A percentile compares a stretch with the other conserved stretches of the same genome.
phyloP scores from a whole-genome alignment of 2,113 vertebrate genomes.

The Pomatorhinus ruficollis region DNA sequence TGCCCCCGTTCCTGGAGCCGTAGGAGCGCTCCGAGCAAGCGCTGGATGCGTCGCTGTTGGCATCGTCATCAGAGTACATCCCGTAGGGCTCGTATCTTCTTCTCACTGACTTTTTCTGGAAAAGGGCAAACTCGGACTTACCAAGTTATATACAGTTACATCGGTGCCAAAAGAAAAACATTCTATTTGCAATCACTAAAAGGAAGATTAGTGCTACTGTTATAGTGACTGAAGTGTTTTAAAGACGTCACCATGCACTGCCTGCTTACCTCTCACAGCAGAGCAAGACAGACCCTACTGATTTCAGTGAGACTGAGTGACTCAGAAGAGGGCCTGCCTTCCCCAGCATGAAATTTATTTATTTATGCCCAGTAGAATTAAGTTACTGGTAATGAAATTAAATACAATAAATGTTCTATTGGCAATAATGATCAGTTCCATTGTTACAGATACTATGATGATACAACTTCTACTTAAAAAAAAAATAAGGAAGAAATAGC shows the following conservation, averaged over 20 bases:
- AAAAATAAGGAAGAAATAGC: neutral
- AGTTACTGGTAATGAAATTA: neutral
- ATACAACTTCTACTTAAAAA: neutral
- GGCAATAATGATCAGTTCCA: neutral
- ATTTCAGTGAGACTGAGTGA: neutral
- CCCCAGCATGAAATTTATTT: neutral
- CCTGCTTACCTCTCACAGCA: neutral
- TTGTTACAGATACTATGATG: neutral
- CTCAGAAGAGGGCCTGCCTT: neutral
- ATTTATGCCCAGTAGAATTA: neutral
- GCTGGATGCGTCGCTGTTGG: constrained; percentile 95
- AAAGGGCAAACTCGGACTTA: neutral
- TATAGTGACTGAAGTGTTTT: neutral
- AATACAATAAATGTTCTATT: neutral
- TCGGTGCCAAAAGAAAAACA: neutral
- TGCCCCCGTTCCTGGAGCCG: constrained; percentile 89
- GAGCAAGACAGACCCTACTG: neutral
- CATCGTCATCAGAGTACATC: constrained; percentile 96
- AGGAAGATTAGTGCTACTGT: neutral
- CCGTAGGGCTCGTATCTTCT: constrained; percentile 93
- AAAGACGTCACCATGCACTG: neutral
- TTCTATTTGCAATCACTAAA: neutral
- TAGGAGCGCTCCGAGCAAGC: constrained; percentile 97
- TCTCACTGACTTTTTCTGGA: constrained; percentile 91
- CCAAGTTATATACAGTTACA: neutral